Conservation (phyloP, 2,888 invertebrate genomes). For the Conus canariensis region DNA sequence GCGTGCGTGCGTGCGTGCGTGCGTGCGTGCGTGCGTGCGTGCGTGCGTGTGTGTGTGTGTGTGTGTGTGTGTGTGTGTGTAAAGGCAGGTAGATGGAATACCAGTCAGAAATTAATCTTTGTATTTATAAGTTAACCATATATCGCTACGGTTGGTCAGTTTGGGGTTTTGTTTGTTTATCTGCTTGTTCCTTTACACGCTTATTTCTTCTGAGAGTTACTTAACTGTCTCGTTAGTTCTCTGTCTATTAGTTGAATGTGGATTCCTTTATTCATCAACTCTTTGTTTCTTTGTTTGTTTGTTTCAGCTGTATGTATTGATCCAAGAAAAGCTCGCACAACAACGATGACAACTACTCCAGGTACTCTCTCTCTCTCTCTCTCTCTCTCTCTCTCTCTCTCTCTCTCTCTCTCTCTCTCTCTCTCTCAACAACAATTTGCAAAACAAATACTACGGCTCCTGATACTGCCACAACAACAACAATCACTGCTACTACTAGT, state of each 20-base stretch:
- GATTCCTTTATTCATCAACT: no score
- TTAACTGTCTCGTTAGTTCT: background rate
- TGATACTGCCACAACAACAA: no score
- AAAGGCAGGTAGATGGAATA: background rate
- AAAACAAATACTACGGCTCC: no score
- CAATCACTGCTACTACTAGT: no score
- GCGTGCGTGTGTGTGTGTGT: background rate
- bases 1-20: no score
- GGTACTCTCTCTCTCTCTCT: background rate
- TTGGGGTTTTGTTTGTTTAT: background rate
- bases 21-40: background rate
- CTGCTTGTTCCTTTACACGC: background rate
- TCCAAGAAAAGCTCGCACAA: conserved; percentile 28
- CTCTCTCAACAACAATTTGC: background rate
- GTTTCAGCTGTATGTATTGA: conserved; percentile 24
- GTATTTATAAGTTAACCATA: no score
- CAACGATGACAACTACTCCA: conserved; percentile 34
- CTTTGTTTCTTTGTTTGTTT: background rate
- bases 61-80: conserved; percentile 4
- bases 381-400: background rate
- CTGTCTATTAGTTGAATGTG: background rate
- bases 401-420: background rate
- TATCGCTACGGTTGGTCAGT: background rate
- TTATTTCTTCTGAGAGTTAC: background rate
- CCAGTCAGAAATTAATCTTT: no score